Base-by-base conservation (phyloP, 2,797 vertebrate species). In the Periparus ater region DNA sequence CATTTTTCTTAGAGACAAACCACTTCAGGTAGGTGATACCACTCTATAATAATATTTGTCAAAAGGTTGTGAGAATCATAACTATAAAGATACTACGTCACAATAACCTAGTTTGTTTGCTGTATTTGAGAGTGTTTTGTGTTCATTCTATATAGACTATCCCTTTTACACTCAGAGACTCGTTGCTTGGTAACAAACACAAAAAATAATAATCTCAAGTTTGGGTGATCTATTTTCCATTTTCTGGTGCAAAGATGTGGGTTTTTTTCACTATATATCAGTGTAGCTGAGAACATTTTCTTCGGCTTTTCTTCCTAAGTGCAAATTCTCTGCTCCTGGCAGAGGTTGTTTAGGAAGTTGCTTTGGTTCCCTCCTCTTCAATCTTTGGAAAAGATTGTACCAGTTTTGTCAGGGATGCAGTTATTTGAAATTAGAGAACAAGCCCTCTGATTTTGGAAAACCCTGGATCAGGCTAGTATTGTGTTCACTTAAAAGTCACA, bases 21-120 rank as follows among this genome's bases (percentile, higher is more conserved):
- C 98, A 99, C 98, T 99, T 99, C 98, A 99, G 99, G 99, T 99
- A 98, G 96, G 99, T 97, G 65, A 97, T 97, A 96, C 18, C 26
- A 95, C 94, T 96, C 89, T 97, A 51, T 97, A 93, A 77, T 96
- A 91, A 86, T 96, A 77, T 97, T 97, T 97, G 85, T 88, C 80
- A 93, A 82, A 86, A 96, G 57, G 42, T 55, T 67, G 36, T 92
- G 88, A 75, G 75, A 81, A 94, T 90, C 32, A 18, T 95, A 97
- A 97, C 94, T 97, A 81, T 93, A 95, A 91, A 94, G 74, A 61
- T 78, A 94, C 88, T 62, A 53, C 77, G 29, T 95, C 85, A 86
- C 78, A 62, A 63, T 95, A 95, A 89, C 92, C 89, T 96, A 85
- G 82, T 96, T 93, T 95, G 54, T 97, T 97, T 96, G 94, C 89